Evolutionary conservation across 2,113 vertebrate species (phyloP).

Genomic region (Dolichallabes microphthalmus): DNA sequence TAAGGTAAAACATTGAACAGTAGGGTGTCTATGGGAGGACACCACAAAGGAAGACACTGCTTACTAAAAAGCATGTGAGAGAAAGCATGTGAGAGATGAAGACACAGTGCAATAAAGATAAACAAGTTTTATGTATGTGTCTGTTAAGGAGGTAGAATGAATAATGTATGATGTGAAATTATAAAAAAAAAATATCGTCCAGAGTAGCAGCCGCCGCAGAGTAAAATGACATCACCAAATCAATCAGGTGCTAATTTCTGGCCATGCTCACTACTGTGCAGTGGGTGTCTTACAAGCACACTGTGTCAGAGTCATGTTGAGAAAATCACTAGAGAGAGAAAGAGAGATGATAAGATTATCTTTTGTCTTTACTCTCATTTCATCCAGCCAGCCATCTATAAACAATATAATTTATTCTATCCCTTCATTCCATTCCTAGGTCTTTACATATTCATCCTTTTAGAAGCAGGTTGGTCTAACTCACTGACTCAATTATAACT

Average conservation of each 20-base stretch:
- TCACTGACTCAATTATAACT: neutral
- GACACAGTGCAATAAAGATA: too few relatives aligned
- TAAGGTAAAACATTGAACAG: too few relatives aligned
- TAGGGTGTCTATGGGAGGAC: too few relatives aligned
- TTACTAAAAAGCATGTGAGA: too few relatives aligned
- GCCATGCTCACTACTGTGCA: neutral
- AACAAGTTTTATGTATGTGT: neutral
- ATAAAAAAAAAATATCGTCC: neutral
- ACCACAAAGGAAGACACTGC: too few relatives aligned
- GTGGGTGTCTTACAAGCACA: neutral
- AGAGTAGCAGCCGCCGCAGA: neutral
- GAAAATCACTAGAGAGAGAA: conserved; percentile 66
- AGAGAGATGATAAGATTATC: neutral
- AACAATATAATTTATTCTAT: too few relatives aligned
- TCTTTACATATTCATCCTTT: neutral
- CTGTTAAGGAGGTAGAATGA: neutral
- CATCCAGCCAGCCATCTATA: neutral
- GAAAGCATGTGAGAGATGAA: too few relatives aligned
- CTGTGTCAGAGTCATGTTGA: conserved; percentile 59
- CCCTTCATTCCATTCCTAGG: neutral
- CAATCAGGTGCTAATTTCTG: neutral
- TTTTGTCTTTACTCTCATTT: neutral
- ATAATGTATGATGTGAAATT: conserved; percentile 30
- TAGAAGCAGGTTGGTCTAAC: neutral
- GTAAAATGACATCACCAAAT: neutral